Evolutionary conservation across 2,113 vertebrate genomes (phyloP).

Genomic region (Myocastor coypus): DNA sequence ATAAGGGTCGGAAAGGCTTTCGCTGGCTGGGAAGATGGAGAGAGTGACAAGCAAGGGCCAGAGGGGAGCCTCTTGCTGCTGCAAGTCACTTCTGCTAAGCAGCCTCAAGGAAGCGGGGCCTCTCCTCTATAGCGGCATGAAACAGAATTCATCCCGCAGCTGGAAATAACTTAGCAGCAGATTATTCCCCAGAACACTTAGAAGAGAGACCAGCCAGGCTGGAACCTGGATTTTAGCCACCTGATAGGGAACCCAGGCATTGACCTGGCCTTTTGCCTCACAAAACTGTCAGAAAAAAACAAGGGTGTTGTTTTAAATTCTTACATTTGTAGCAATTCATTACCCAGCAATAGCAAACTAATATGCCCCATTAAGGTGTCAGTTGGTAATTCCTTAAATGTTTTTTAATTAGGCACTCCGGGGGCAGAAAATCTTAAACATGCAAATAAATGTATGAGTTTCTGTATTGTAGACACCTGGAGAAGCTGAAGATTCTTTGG

Average conservation of each 20-base stretch:
- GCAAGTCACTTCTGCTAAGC: background rate
- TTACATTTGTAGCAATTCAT: background rate
- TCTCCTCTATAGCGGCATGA: background rate
- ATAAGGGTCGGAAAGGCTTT: too few species aligned
- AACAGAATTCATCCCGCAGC: too few species aligned
- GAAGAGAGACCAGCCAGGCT: background rate
- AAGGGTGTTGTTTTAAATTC: background rate
- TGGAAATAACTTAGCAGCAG: background rate
- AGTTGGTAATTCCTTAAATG: background rate
- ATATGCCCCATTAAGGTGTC: background rate
- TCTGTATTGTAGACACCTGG: background rate
- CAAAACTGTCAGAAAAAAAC: background rate
- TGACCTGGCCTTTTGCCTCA: background rate
- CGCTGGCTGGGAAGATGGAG: background rate
- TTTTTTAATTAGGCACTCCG: conserved; percentile 21
- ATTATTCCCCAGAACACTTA: too few species aligned
- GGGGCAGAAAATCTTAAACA: background rate
- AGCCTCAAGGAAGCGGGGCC: background rate
- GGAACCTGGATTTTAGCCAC: background rate
- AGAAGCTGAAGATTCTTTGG: background rate
- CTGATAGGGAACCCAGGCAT: background rate
- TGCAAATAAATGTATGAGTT: background rate
- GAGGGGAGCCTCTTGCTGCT: background rate
- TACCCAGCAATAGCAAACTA: background rate
- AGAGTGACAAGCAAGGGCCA: background rate